Evolutionary conservation across 2,797 vertebrate genomes (phyloP).

Genomic region (Phalloptychus januarius): DNA sequence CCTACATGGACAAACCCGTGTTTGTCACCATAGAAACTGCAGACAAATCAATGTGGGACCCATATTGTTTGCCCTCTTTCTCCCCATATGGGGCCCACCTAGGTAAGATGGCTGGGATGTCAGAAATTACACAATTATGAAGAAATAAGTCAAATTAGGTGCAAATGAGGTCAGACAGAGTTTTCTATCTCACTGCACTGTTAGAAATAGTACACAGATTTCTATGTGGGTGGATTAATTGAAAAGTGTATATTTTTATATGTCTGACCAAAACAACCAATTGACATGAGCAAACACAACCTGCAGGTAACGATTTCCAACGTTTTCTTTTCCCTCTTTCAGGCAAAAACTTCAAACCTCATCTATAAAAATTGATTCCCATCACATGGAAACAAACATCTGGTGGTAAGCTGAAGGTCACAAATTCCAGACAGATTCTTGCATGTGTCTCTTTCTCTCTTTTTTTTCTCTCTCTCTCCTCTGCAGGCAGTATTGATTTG

Average conservation of each 20-base stretch:
- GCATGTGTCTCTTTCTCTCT: constrained; percentile 42
- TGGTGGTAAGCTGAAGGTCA: constrained; percentile 70
- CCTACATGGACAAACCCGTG: too few species aligned
- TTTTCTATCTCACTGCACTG: not conserved
- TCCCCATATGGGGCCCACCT: too few species aligned
- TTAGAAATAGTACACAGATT: not conserved
- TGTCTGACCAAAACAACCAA: not conserved
- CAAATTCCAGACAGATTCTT: constrained; percentile 62
- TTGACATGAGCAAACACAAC: not conserved
- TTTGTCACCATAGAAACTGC: too few species aligned
- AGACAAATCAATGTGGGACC: too few species aligned
- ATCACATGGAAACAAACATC: constrained; percentile 67
- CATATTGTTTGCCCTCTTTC: too few species aligned
- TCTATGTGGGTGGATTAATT: not conserved
- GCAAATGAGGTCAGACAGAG: not conserved
- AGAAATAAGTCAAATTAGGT: not conserved
- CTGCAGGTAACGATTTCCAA: not conserved
- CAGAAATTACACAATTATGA: not conserved
- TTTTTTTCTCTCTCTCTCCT: constrained; percentile 20
- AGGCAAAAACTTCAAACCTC: constrained; percentile 40
- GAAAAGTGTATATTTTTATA: not conserved
- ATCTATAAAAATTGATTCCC: constrained; percentile 68
- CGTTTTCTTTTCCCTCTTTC: constrained; percentile 22
- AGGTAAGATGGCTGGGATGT: too few species aligned
- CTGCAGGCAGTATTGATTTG: constrained; percentile 68